Base-by-base conservation (phyloP, 2,113 vertebrate species). In the Ageneiosus marmoratus region DNA sequence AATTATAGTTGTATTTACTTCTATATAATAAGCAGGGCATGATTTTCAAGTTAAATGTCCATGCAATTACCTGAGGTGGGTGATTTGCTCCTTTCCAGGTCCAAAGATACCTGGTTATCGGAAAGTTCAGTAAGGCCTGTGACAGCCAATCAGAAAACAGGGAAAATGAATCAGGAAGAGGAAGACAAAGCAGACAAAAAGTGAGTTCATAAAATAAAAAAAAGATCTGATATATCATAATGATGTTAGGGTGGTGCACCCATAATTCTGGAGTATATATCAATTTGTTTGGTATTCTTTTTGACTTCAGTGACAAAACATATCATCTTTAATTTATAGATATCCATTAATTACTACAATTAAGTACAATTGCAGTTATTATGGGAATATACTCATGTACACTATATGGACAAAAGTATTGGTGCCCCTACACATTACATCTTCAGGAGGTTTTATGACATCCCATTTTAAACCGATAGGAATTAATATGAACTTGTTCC, bases 1-100 rank as follows among this genome's bases (percentile, higher is more conserved):
- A 20, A 27, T 41, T 41, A 41, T 41, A 41, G 37, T 2, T 2
- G 13, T 32, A 20, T 74, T 29, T 10, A 74, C n/a, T n/a, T 22
- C n/a, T 10, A 32, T 46, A 50, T 37, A 13, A 77, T 4, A 8
- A 80, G 41, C 7, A 75, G 29, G 55, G 62, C 46, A 53, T 41
- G n/a, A 44, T 34, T n/a, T 48, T 24, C 44, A 11, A 48, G 4
- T 11, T 4, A 32, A 67, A 53, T 83, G 20, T 81, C 77, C 34
- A 29, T 37, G 56, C 37, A n/a, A 34, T 93, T 98, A 99, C 98
- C 98, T 98, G 98, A 97, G 86, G 97, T 98, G 87, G 98, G 98
- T 50, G 97, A 98, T 90, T 96, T 98, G 96, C 97, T 98, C 87
- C 96, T 95, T 87, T 99, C 98, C 89, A 97, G 94, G 92, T 99